These are phyloP conservation scores for Drosophila azteca DNA, from an alignment of 1,140 invertebrate genomes.

Conservation along the genomic window DNA sequence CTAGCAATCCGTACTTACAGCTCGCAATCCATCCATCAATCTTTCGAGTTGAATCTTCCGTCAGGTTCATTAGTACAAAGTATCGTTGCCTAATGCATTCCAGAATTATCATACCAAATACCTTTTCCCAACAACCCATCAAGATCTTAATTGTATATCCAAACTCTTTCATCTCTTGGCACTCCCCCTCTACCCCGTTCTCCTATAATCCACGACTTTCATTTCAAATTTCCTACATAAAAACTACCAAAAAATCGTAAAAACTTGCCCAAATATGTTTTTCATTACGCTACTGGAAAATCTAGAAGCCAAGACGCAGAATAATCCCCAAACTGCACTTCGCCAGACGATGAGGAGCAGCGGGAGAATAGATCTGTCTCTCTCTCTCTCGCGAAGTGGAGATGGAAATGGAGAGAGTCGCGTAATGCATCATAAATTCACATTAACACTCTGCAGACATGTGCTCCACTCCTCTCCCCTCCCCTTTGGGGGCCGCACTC, in stretches of 20 bases:
- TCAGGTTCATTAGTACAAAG: background rate
- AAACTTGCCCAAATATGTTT: conserved; percentile 74
- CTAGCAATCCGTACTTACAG: no score
- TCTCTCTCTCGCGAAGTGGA: background rate
- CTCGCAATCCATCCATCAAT: no score
- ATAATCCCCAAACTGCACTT: conserved; percentile 15
- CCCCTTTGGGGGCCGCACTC: conserved; percentile 31
- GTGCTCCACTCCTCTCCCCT: conserved; percentile 29
- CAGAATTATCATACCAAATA: no score
- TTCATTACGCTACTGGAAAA: conserved; percentile 65
- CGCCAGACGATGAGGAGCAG: background rate
- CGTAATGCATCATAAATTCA: conserved; percentile 82
- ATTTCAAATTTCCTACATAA: conserved; percentile 46
- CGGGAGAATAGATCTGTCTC: background rate
- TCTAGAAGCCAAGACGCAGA: conserved; percentile 32
- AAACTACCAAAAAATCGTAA: conserved; percentile 64
- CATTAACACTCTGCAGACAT: conserved; percentile 81
- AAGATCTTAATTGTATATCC: conserved; percentile 19
- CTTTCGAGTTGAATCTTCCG: background rate
- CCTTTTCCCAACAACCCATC: background rate
- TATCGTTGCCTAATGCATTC: no score
- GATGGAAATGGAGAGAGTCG: conserved; percentile 14
- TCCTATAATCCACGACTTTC: conserved; percentile 41
- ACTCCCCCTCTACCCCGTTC: background rate
- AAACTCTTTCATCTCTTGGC: conserved; percentile 33